Base-by-base conservation (phyloP, 1,140 invertebrate genomes). In the Branchinecta lynchi region DNA sequence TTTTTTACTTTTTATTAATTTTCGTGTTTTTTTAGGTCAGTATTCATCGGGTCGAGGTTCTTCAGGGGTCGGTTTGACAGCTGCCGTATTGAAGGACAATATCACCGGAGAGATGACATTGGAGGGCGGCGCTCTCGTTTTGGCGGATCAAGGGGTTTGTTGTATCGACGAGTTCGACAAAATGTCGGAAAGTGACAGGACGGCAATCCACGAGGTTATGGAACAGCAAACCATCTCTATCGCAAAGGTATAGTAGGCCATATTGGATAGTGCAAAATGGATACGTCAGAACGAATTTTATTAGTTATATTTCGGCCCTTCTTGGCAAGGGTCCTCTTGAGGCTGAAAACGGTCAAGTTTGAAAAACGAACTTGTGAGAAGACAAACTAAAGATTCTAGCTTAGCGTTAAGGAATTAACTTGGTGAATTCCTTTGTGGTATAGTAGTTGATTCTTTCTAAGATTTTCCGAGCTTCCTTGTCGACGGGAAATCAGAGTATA, bases 151-250 rank as follows among this genome's bases (percentile, higher is more conserved):
- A 79, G 96, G 97, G 15, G 90, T 99, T 44, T 99, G 96, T 78
- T 99, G 96, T 77, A 99, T 99, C 74, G 96, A 99, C 78, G 96
- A 99, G 81, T 99, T 99, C 80, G 97, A 99, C 77, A 99, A 99
- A 82, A 99, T 99, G 97, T 96, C 99, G 78, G 83, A 84, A 0
- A 86, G 87, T 71, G 96, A 99, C 84, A 96, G 98, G 79, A 95
- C 99, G 7, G 96, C 97, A 43, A 99, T 98, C 76, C 96, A 99
- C 80, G 97, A 99, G 83, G 97, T 96, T 66, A 99, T 99, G 97
- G 97, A 99, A 84, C 97, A 99, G 77, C 97, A 99, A 80, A 99
- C 96, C 0, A 99, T 99, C 76, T 97, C 95, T 1, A 86, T 99
- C 68, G 96, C 97, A 0, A 98, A 99, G 81, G 85, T 86, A 75